These are phyloP conservation scores for Atrichornis clamosus DNA, from an alignment of 2,113 vertebrate species.

Conservation along the genomic window DNA sequence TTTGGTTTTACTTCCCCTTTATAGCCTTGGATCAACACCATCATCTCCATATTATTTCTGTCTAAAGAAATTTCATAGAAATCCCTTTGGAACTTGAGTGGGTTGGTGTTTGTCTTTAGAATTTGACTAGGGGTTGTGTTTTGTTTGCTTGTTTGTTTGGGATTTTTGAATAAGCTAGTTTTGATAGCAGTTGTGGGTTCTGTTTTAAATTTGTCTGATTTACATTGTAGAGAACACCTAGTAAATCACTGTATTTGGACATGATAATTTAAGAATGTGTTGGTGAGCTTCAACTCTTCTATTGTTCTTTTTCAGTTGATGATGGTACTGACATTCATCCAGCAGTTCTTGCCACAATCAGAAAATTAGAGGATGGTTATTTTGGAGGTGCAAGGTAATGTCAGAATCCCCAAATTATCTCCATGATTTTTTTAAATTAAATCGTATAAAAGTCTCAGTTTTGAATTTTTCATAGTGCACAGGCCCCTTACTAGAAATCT, in stretches of 20 bases:
- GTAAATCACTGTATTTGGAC: background rate
- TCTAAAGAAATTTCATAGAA: background rate
- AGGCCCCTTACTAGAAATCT: background rate
- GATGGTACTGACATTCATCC: slow-evolving; percentile 89
- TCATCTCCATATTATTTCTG: background rate
- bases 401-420: background rate
- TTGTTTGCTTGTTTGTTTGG: background rate
- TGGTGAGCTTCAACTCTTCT: background rate
- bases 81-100: background rate
- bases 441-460: background rate
- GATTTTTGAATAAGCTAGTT: background rate
- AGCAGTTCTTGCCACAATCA: slow-evolving; percentile 87
- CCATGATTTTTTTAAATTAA: background rate
- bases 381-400: slow-evolving; percentile 93
- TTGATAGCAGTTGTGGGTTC: background rate
- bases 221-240: background rate
- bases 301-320: slow-evolving; percentile 76
- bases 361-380: slow-evolving; percentile 96
- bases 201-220: background rate
- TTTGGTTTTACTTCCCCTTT: background rate
- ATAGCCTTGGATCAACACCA: background rate
- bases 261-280: background rate
- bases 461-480: background rate
- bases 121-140: background rate
- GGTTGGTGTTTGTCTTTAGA: background rate